Evolutionary conservation across 2,888 invertebrate species (phyloP), one percentile per base, ranked within the genome.

Genomic region (Eumerus sabulonum): DNA sequence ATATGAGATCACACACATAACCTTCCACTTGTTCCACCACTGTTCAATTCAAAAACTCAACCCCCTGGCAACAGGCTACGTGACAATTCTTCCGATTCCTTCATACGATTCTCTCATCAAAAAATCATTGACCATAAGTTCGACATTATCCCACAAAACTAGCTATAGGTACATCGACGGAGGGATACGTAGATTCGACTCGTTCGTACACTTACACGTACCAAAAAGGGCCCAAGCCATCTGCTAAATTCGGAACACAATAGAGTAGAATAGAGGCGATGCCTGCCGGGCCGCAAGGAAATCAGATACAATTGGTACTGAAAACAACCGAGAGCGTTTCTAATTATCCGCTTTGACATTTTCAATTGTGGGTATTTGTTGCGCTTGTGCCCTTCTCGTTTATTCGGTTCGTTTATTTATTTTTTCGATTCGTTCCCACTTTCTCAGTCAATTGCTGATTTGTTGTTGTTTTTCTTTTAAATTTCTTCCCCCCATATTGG

Each of bases 261-360:
- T 76, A 48, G 62, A n/a, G n/a, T n/a, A n/a, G n/a, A n/a, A n/a
- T n/a, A n/a, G n/a, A n/a, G 48, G 48, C 44, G 11, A 51, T 45
- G 16, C 45, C 42, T 59, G 71, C 16, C 40, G 44, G 60, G 60
- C 27, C 2, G 27, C 54, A 71, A 64, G 54, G 60, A 64, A 66
- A 76, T 71, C 54, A 44, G 64, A 76, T 54, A 71, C 64, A 76
- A 76, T 76, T 71, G 71, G 45, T 64, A 76, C 48, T 44, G 60
- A 76, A 66, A 64, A 66, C 71, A 76, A 60, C 76, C 76, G 16
- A 76, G 64, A 71, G 76, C 71, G 64, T 53, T 71, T 71, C 71
- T 76, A 76, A 76, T 76, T 76, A 76, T 76, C 76, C 76, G 76
- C 64, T 76, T 76, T 71, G 76, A 76, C 76, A 71, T 76, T 76